These are phyloP conservation scores for Hapalemur alaotrensis DNA, from an alignment of 2,797 vertebrate genomes.

Conservation along the genomic window DNA sequence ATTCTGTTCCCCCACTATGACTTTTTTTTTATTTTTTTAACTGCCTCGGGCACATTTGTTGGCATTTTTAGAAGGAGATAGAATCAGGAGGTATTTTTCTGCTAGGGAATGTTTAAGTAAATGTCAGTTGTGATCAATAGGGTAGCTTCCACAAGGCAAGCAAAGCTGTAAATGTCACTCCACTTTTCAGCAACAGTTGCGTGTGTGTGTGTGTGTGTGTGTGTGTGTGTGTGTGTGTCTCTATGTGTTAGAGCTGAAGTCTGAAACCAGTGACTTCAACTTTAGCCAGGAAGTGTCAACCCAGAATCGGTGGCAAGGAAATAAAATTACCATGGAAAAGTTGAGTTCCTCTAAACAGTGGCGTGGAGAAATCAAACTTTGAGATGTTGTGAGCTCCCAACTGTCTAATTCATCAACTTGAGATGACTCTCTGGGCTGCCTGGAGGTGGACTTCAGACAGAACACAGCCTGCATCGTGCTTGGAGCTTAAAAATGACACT, in stretches of 20 bases:
- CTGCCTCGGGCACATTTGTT: background rate
- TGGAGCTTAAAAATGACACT: background rate
- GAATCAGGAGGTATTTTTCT: conserved; percentile 59
- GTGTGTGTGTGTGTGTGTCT: background rate
- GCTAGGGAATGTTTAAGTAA: conserved; percentile 60
- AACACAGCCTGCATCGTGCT: background rate
- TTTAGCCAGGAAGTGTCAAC: background rate
- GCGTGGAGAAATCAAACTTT: background rate
- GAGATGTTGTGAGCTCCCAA: background rate
- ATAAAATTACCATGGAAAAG: background rate
- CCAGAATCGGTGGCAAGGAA: background rate
- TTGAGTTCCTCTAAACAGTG: background rate
- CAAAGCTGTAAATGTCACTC: conserved; percentile 61
- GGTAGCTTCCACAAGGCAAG: conserved; percentile 47
- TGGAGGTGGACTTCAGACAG: background rate
- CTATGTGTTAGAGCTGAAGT: background rate
- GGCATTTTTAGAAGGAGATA: conserved; percentile 59
- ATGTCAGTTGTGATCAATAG: conserved; percentile 68
- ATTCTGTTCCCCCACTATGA: background rate
- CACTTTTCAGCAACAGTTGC: conserved; percentile 23
- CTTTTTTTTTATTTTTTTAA: background rate
- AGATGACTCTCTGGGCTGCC: background rate
- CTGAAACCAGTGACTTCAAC: background rate
- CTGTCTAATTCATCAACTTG: background rate
- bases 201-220: background rate